Conservation (phyloP, 2,113 vertebrate species). For the Clarias magur region DNA sequence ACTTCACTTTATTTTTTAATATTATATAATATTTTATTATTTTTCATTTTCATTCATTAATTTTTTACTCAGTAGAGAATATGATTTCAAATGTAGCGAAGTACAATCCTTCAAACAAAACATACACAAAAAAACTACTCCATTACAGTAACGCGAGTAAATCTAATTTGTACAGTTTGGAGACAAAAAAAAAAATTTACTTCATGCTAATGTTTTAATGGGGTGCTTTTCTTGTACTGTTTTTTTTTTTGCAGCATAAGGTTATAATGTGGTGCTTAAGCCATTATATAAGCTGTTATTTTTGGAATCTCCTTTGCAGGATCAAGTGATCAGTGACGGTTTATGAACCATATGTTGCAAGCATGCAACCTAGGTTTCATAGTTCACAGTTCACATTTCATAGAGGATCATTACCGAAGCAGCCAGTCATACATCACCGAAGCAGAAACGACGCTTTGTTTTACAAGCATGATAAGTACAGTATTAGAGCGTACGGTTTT, state of each 20-base stretch:
- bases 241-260: not conserved
- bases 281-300: not conserved
- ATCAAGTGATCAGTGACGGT: not conserved
- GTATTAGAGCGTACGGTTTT: not conserved
- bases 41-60: too few relatives aligned
- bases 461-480: not conserved
- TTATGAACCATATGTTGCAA: not conserved
- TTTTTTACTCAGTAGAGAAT: too few relatives aligned
- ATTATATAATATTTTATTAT: too few relatives aligned
- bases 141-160: too few relatives aligned
- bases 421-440: not conserved
- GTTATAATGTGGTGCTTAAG: not conserved
- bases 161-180: not conserved
- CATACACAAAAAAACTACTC: too few relatives aligned
- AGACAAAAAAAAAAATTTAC: not conserved
- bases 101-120: too few relatives aligned
- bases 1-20: too few relatives aligned
- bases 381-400: not conserved
- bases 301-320: slow-evolving; percentile 9
- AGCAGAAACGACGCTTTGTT: not conserved
- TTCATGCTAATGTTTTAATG: not conserved
- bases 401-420: not conserved
- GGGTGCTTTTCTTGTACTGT: not conserved
- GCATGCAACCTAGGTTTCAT: not conserved
- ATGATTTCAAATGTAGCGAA: too few relatives aligned